phyloP scores from a whole-genome alignment of 2,888 invertebrate species.

The Thymelicus sylvestris region DNA sequence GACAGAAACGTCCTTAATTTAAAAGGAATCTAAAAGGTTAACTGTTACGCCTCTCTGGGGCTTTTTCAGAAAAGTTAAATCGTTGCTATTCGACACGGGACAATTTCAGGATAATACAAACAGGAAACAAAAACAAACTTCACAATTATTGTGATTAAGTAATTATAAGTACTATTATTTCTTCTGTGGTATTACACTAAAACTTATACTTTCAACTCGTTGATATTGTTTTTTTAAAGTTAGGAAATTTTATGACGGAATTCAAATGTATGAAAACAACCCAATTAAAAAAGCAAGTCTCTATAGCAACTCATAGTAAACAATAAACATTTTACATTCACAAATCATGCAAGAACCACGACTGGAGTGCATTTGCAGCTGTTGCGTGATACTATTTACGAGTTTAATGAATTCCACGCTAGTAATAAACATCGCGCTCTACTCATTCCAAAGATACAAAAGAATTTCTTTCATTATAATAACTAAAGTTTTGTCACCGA shows the following conservation, averaged over 20 bases:
- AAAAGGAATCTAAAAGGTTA: neutral
- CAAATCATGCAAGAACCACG: neutral
- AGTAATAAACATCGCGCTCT: neutral
- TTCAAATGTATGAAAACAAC: too few species aligned
- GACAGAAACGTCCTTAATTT: neutral
- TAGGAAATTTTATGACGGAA: too few species aligned
- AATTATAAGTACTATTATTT: too few species aligned
- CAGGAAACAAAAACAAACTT: neutral
- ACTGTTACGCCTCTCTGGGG: neutral
- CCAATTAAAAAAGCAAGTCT: too few species aligned
- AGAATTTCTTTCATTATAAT: neutral
- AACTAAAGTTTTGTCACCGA: neutral
- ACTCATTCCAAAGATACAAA: neutral
- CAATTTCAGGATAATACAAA: neutral
- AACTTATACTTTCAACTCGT: too few species aligned
- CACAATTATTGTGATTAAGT: too few species aligned
- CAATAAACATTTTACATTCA: neutral
- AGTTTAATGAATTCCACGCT: neutral
- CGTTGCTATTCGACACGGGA: neutral
- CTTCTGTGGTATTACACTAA: too few species aligned
- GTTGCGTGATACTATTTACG: neutral
- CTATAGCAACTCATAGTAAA: neutral
- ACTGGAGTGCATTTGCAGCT: slow-evolving; percentile 1
- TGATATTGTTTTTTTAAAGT: too few species aligned
- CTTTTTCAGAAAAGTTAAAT: neutral